A percentile compares a stretch with the other conserved stretches of the same genome.
phyloP scores from a whole-genome alignment of 2,888 invertebrate genomes.

The Hirtodrosophila alboralis region DNA sequence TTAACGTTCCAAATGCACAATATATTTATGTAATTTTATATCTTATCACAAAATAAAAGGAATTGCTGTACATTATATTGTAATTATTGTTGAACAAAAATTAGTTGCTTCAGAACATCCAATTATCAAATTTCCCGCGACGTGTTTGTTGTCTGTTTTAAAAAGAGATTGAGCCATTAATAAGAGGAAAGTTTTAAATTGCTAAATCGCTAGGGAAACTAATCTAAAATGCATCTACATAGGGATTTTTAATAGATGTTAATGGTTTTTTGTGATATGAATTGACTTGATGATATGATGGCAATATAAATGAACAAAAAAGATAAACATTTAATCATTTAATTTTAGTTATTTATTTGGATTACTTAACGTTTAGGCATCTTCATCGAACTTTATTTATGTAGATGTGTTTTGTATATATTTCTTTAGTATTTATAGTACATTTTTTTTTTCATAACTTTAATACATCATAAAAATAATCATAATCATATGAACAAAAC shows the following conservation, averaged over 20 bases:
- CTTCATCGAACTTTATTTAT: slow-evolving; percentile 63
- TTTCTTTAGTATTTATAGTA: slow-evolving; percentile 64
- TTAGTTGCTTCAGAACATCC: slow-evolving; percentile 79
- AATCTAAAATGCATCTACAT: slow-evolving; percentile 44
- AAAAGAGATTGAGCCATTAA: slow-evolving; percentile 52
- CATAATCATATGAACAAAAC: slow-evolving; percentile 76
- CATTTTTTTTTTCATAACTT: slow-evolving; percentile 70
- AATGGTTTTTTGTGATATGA: slow-evolving; percentile 48
- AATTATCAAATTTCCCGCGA: slow-evolving; percentile 82
- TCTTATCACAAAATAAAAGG: slow-evolving; percentile 68
- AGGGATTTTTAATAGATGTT: slow-evolving; percentile 21
- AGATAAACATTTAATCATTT: slow-evolving; percentile 44
- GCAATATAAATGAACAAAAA: slow-evolving; percentile 12
- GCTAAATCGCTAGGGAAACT: slow-evolving; percentile 13
- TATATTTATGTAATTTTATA: slow-evolving; percentile 48
- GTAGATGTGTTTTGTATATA: slow-evolving; percentile 36
- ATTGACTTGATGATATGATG: slow-evolving; percentile 47
- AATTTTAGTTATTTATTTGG: slow-evolving; percentile 68
- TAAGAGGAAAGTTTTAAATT: slow-evolving; percentile 26
- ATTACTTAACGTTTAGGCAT: slow-evolving; percentile 70
- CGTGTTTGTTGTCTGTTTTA: slow-evolving; percentile 74
- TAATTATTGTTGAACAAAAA: slow-evolving; percentile 6
- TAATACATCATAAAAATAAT: slow-evolving; percentile 78
- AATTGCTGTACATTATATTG: slow-evolving; percentile 56
- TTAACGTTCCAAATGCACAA: slow-evolving; percentile 51